Evolutionary conservation across 1,140 invertebrate genomes (phyloP), one percentile per base, ranked within the genome.

Genomic region (Drosophila nasuta): DNA sequence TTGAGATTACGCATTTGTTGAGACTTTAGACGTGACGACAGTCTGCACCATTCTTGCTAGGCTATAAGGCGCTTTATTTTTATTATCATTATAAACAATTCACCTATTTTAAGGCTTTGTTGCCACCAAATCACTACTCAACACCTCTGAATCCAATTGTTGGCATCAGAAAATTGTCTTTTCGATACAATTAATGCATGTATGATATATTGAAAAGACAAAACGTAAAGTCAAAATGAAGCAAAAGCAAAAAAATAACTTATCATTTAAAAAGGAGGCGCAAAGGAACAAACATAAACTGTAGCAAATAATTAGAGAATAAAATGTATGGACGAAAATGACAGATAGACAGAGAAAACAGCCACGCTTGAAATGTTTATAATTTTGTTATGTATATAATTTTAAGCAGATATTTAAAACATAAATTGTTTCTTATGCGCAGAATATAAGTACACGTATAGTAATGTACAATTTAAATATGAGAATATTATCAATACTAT

Each of bases 371-470:
- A 83, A 87, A 88, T 81, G 83, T 87, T 87, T 87, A 88, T 83
- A 78, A 87, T 89, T 87, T 87, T 87, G 83, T 87, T 87, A 88
- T 88, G 85, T 87, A 87, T 88, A 89, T 87, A 87, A 82, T 89
- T 83, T 80, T 87, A 87, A 87, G 83, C 68, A 78, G 59, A 57
- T 81, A 88, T 88, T 80, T 87, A 88, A 88, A 69, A 89, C 70
- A 75, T 77, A 75, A 60, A 77, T 82, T 83, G 83, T 87, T 87
- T 87, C 63, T 62, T 78, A 80, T 82, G 80, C 67, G 77, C 80
- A 88, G 81, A 78, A 83, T 77, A 51, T 86, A 86, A 73, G 79
- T 87, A 87, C 75, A 85, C 77, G 49, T 78, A 86, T 81, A 83
- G 67, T 83, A 69, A 83, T 87, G 83, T 88, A 88, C 83, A 83